A percentile compares a stretch with the other conserved stretches of the same genome.
phyloP scores from a whole-genome alignment of 2,797 vertebrate species.

The Sternarchorhynchus goeldii region DNA sequence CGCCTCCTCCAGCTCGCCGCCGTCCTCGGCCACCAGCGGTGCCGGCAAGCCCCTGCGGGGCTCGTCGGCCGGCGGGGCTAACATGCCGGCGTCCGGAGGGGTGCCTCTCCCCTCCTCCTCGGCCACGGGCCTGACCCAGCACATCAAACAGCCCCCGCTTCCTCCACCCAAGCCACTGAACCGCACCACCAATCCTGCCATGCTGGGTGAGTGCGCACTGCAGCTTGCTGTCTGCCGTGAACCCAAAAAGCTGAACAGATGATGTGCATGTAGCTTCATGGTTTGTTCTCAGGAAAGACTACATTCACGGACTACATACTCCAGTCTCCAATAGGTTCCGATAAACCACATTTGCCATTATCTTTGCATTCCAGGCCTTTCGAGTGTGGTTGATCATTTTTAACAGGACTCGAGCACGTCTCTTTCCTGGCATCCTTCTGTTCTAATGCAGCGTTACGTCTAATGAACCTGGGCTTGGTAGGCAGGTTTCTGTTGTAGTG shows the following conservation, averaged over 20 bases:
- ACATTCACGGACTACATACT: not conserved
- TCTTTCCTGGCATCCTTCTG: constrained; percentile 58
- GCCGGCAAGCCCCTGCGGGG: constrained; percentile 77
- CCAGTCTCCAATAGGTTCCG: not conserved
- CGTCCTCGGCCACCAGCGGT: constrained; percentile 55
- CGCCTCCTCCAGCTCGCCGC: constrained; percentile 59
- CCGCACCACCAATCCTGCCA: constrained; percentile 81
- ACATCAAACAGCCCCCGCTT: constrained; percentile 87
- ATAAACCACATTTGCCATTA: not conserved
- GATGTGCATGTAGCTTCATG: not conserved
- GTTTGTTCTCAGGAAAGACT: not conserved
- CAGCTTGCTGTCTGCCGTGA: constrained; percentile 52
- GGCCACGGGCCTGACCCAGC: constrained; percentile 60
- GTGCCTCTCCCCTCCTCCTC: constrained; percentile 52
- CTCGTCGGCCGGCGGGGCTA: constrained; percentile 69
- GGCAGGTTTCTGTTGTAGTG: constrained; percentile 35
- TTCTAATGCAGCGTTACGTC: constrained; percentile 53
- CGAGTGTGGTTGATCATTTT: constrained; percentile 19
- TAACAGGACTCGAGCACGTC: constrained; percentile 41
- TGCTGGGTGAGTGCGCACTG: constrained; percentile 83
- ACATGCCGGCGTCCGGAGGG: constrained; percentile 66
- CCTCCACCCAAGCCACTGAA: constrained; percentile 94
- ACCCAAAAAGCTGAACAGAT: constrained; percentile 14
- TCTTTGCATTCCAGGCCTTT: constrained; percentile 27
- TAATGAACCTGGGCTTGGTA: constrained; percentile 44